Conservation (phyloP, 2,888 invertebrate species). For the Liposcelis brunnea region DNA sequence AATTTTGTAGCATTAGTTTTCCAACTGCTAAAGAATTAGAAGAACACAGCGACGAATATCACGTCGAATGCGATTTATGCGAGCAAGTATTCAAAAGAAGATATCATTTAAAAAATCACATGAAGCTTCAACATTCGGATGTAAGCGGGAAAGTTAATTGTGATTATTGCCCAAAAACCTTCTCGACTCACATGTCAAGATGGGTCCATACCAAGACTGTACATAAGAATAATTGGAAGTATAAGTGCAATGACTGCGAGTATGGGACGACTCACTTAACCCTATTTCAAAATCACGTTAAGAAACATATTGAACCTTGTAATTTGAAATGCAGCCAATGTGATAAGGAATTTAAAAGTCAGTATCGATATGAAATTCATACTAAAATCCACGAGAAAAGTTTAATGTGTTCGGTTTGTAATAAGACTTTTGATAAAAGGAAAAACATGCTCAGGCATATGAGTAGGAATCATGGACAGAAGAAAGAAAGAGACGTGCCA, state of each 20-base stretch:
- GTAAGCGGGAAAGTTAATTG: not conserved
- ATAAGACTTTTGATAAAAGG: constrained; percentile 2
- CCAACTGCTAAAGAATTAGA: not conserved
- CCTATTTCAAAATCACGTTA: not conserved
- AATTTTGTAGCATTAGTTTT: not conserved
- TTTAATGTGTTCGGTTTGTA: not conserved
- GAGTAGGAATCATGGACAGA: not conserved
- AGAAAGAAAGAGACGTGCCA: constrained; percentile 4
- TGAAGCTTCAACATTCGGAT: not conserved
- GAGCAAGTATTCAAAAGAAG: constrained; percentile 2
- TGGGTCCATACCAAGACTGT: constrained; percentile 7
- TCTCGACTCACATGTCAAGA: constrained; percentile 1
- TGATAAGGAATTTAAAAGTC: constrained; percentile 6
- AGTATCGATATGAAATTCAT: constrained; percentile 3
- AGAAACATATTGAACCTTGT: not conserved
- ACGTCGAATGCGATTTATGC: constrained; percentile 6
- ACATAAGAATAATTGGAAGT: constrained; percentile 3
- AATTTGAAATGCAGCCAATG: not conserved
- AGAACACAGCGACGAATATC: not conserved
- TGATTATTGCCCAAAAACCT: constrained; percentile 1
- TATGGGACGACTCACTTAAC: constrained; percentile 3
- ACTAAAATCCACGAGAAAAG: constrained; percentile 5
- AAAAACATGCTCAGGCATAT: constrained; percentile 3
- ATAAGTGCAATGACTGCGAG: not conserved
- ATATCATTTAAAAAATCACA: constrained; percentile 2